A percentile compares a stretch with the other conserved stretches of the same genome.
Conservation (phyloP, 2,888 invertebrate genomes). For the Nemoura dubitans region DNA sequence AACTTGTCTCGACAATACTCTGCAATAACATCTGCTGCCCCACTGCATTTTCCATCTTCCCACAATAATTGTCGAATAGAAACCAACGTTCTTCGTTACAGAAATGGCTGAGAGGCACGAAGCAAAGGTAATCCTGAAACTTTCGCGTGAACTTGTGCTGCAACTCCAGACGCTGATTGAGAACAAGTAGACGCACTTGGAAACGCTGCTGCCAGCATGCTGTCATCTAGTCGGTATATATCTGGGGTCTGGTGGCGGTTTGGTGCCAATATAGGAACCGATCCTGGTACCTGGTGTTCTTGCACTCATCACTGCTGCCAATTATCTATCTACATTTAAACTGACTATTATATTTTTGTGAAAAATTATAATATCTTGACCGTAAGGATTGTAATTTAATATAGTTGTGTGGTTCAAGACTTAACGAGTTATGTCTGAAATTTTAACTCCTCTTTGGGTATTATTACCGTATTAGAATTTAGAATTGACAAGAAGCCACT, state of each 20-base stretch:
- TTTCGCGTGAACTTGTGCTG: slow-evolving; percentile 86
- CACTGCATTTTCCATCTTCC: no score
- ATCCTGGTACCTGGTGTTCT: background rate
- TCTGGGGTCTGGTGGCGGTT: background rate
- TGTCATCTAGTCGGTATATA: background rate
- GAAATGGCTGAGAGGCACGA: slow-evolving; percentile 98
- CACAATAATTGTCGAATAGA: no score
- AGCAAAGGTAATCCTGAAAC: slow-evolving; percentile 79
- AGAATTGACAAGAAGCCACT: background rate
- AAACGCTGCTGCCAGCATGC: background rate
- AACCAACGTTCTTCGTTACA: no score
- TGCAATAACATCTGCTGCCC: no score
- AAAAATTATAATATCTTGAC: background rate
- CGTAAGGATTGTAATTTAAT: background rate
- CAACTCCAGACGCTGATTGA: slow-evolving; percentile 92
- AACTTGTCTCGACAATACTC: no score
- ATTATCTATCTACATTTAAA: background rate
- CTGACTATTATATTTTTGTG: background rate
- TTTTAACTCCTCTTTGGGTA: background rate
- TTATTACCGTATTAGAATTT: no score
- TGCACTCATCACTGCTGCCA: background rate
- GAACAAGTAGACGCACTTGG: slow-evolving; percentile 71
- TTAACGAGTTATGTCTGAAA: background rate
- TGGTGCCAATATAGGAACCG: background rate
- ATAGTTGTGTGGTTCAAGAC: background rate